phyloP scores from a whole-genome alignment of 37 sponge, comb jelly and placozoan species.

The Lycopodina hypogea region DNA sequence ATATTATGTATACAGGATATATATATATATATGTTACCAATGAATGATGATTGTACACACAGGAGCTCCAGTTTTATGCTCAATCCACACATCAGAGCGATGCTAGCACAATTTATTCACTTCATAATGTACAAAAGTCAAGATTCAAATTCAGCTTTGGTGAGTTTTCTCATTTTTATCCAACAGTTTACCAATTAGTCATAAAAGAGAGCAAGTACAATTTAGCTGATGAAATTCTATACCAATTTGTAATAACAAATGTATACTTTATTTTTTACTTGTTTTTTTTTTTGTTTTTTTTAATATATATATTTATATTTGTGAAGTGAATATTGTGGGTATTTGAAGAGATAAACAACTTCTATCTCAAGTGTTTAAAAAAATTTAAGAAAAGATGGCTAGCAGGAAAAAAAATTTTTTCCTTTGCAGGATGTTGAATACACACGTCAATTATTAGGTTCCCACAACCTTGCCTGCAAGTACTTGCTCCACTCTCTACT shows the following conservation, averaged over 20 bases:
- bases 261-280: no score
- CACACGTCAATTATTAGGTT: slow-evolving; percentile 14
- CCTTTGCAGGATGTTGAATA: slow-evolving; percentile 14
- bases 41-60: no score
- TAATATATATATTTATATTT: not conserved
- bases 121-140: slow-evolving; percentile 39
- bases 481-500: slow-evolving; percentile 58
- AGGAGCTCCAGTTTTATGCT: slow-evolving; percentile 47
- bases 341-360: no score
- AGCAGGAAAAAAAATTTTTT: not conserved
- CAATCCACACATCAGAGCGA: slow-evolving; percentile 86
- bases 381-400: not conserved
- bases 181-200: no score
- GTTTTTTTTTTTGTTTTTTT: no score
- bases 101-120: slow-evolving; percentile 58
- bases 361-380: not conserved
- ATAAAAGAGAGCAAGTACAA: no score
- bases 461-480: slow-evolving; percentile 38
- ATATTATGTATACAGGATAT: no score
- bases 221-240: no score
- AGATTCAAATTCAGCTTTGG: not conserved
- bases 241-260: no score
- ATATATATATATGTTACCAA: no score
- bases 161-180: not conserved
- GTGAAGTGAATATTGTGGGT: not conserved